Evolutionary conservation across 2,888 invertebrate species (phyloP), one percentile per base, ranked within the genome.

Genomic region (Troides aeacus): DNA sequence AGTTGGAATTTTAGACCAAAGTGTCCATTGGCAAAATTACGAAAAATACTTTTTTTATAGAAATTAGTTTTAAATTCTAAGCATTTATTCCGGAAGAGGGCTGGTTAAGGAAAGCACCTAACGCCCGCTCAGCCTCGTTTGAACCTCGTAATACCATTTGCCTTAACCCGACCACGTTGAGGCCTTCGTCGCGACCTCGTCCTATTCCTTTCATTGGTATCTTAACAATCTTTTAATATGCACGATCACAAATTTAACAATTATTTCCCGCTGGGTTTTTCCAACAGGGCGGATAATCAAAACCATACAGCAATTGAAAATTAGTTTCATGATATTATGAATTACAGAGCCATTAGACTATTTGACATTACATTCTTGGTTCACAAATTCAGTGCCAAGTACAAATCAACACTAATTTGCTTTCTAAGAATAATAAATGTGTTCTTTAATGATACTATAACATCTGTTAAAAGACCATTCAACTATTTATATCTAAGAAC

Each of bases 61-160:
- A 30, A 12, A 58, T 42, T 36, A 62, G 17, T 57, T 30, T 56
- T 64, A 63, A 21, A 70, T 57, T 67, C 61, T 64, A 64, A 60
- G 30, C 15, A 17, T 56, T 18, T 8, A 53, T 39, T 56, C 60
- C 66, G 70, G 81, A 79, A 75, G 78, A 82, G 85, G 76, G 71
- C 72, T 76, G 58, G 70, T 82, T 81, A 80, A 89, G 89, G 89
- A 89, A 90, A 89, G 87, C 78, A 61, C 56, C n/a, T 23, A 59
- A 60, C 57, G 46, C 64, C 63, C 46, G 59, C 36, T 58, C 42
- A 68, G 62, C 71, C 65, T 71, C 71, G 71, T 59, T 39, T 24
- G 53, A 68, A 68, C 71, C 71, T 71, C 62, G 58, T 18, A 18
- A 36, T 23, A 68, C 62, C 68, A 68, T 65, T 71, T 68, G 63